Base-by-base conservation (phyloP, 2,888 invertebrate genomes). In the Anaspis maculata region DNA sequence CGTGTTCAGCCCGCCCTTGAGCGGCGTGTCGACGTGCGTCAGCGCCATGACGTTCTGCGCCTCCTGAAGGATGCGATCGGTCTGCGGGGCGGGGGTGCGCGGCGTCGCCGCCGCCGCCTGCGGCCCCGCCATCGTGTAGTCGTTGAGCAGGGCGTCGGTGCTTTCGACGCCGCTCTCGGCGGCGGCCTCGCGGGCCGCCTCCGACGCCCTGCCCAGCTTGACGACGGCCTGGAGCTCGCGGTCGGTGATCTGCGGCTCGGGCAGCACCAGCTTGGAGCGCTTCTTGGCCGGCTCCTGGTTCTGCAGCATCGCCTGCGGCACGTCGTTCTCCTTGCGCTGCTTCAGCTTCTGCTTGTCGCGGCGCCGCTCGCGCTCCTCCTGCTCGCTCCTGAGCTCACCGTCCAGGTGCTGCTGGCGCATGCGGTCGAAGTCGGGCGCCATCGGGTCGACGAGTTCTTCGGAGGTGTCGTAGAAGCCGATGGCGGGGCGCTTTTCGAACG, bases 41-140 rank as follows among this genome's bases (percentile, higher is more conserved):
- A 98, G 69, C 0, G 97, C 96, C 89, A 98, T 94, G 57, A 98
- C 87, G 61, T 98, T 97, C 66, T 97, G 95, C 0, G 97, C 97
- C 67, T 97, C 97, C 77, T 95, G 83, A 40, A 87, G 72, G 42
- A 85, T 79, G 47, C 79, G 76, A 66, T 95, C 92, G 7, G 84
- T 84, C 33, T 80, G 78, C 3, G 78, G 80, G 2, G 86, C 82
- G 2, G 94, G 92, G 1, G 95, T 95, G 37, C 94, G 74, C 1
- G 94, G 91, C 12, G 82, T 81, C 15, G 77, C 77, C 10, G 77
- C 77, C 11, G 67, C 60, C 30, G 77, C 74, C 44, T 76, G 73
- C 1, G 80, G 80, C n/a, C n/a, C n/a, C 3, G 85, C 77, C 29
- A 87, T 79, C 4, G 86, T 84, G 68, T 96, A 97, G 66, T 96